These are phyloP conservation scores for Spodoptera frugiperda DNA, from an alignment of 1,140 invertebrate genomes.

Conservation along the genomic window DNA sequence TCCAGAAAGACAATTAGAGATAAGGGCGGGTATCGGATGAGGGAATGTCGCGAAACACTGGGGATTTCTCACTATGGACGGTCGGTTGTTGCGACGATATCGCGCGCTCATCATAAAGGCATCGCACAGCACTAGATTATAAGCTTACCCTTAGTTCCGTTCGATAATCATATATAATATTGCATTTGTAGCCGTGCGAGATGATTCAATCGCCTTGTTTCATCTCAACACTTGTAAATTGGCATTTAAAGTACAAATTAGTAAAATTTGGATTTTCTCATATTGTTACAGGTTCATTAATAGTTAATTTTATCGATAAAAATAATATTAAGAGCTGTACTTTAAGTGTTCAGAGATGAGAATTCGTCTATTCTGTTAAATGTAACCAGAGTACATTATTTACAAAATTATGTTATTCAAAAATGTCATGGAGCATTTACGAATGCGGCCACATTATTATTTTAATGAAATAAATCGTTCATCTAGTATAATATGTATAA, in stretches of 20 bases:
- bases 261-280: slow-evolving; percentile 86
- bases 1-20: slow-evolving; percentile 86
- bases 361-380: slow-evolving; percentile 79
- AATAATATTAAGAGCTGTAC: slow-evolving; percentile 86
- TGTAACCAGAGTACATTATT: slow-evolving; percentile 77
- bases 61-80: slow-evolving; percentile 84
- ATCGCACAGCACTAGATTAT: slow-evolving; percentile 84
- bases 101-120: slow-evolving; percentile 83
- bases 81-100: slow-evolving; percentile 76
- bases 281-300: slow-evolving; percentile 86
- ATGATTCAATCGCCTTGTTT: slow-evolving; percentile 79
- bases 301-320: slow-evolving; percentile 82
- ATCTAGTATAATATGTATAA: slow-evolving; percentile 18
- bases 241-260: slow-evolving; percentile 87
- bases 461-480: slow-evolving; percentile 15
- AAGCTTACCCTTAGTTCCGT: slow-evolving; percentile 81
- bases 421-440: slow-evolving; percentile 61
- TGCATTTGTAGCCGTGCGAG: slow-evolving; percentile 81
- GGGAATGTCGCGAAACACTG: slow-evolving; percentile 82
- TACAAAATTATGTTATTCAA: slow-evolving; percentile 64
- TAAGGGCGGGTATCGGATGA: slow-evolving; percentile 80
- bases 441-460: slow-evolving; percentile 57
- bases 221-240: slow-evolving; percentile 85
- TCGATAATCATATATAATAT: slow-evolving; percentile 69
- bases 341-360: slow-evolving; percentile 85